Percentiles rank a stretch among this genome's conserved stretches.
phyloP scores from a whole-genome alignment of 2,888 invertebrate species.

The Zele albiditarsus region DNA sequence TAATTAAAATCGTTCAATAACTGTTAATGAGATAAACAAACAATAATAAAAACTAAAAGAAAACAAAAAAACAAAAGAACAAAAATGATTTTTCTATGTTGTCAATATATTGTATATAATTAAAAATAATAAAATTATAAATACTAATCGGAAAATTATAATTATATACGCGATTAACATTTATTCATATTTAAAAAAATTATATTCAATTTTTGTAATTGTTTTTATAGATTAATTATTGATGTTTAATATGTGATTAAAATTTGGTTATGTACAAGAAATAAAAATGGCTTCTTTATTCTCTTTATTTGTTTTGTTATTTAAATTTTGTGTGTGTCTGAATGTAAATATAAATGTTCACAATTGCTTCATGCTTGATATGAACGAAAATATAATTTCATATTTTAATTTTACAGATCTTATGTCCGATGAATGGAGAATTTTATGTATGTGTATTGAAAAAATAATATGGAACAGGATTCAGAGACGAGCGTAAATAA shows the following conservation, averaged over 20 bases:
- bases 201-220: no score
- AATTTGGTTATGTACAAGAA: no score
- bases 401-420: not conserved
- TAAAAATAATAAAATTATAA: no score
- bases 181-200: no score
- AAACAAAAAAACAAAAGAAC: not conserved
- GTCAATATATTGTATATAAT: no score
- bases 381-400: not conserved
- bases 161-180: no score
- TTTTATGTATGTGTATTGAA: not conserved
- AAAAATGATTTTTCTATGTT: no score
- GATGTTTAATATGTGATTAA: no score
- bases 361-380: not conserved
- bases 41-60: constrained; percentile 13
- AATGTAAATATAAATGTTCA: not conserved
- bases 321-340: not conserved
- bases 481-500: not conserved
- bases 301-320: not conserved
- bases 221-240: no score
- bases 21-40: constrained; percentile 16
- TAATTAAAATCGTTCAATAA: constrained; percentile 27
- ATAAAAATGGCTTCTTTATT: no score
- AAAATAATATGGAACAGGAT: not conserved
- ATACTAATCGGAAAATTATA: no score
- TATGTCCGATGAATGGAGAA: not conserved